These are phyloP conservation scores for Megaceryle alcyon DNA, from an alignment of 2,797 vertebrate genomes.

Conservation along the genomic window DNA sequence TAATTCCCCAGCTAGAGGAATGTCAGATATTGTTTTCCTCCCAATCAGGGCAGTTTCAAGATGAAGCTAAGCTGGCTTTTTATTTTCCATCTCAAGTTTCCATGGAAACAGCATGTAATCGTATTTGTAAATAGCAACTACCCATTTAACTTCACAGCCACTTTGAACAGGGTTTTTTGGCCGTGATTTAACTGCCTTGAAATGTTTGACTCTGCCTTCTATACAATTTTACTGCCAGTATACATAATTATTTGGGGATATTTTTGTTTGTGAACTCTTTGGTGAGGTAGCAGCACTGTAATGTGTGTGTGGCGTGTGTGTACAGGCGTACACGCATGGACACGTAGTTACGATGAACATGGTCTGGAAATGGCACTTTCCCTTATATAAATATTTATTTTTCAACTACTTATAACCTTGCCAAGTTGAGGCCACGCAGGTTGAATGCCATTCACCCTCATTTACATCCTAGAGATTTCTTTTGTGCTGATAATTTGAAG, in stretches of 20 bases:
- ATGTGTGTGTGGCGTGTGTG: neutral
- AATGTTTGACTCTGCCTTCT: neutral
- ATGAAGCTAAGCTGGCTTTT: conserved; percentile 27
- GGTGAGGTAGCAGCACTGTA: neutral
- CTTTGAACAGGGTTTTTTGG: neutral
- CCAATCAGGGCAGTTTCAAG: conserved; percentile 6
- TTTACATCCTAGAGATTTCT: neutral
- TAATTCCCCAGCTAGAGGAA: conserved; percentile 3
- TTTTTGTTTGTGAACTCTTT: neutral
- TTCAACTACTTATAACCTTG: neutral
- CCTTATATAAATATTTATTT: neutral
- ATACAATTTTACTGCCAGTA: neutral
- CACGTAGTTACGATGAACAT: neutral
- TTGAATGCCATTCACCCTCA: neutral
- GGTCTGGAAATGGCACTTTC: neutral
- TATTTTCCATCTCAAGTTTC: conserved; percentile 31
- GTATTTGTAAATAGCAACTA: conserved; percentile 60
- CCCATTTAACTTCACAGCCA: conserved; percentile 3
- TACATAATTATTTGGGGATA: neutral
- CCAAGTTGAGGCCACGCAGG: neutral
- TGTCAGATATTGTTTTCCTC: conserved; percentile 10
- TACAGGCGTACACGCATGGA: neutral
- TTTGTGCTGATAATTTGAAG: neutral
- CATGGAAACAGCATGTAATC: conserved; percentile 35
- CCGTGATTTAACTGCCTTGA: neutral